These are phyloP conservation scores for Picus viridis DNA, from an alignment of 2,797 vertebrate species.

Conservation along the genomic window DNA sequence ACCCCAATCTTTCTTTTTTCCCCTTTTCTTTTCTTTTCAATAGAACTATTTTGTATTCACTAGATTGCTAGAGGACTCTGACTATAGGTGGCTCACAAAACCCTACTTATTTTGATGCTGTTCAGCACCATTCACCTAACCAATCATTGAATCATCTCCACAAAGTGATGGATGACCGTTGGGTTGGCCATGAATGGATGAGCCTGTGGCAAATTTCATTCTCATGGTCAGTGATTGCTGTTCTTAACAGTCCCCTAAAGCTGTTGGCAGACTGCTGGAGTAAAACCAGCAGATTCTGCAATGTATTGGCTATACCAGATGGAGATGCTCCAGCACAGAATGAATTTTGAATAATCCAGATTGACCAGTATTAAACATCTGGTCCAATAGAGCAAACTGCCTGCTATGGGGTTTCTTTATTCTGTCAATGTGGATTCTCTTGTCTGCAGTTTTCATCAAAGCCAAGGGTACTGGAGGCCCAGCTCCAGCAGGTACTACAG, in stretches of 20 bases:
- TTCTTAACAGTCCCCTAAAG: not conserved
- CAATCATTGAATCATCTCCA: not conserved
- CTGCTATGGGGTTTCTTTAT: not conserved
- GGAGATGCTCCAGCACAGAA: not conserved
- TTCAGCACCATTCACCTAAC: not conserved
- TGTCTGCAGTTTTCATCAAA: not conserved
- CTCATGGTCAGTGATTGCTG: not conserved
- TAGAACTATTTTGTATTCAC: not conserved
- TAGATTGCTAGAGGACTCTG: not conserved
- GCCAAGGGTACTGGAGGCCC: not conserved
- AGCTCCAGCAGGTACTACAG: not conserved
- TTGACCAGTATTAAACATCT: not conserved
- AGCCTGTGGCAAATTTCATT: not conserved
- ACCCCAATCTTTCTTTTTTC: fast-evolving
- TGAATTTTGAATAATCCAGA: not conserved
- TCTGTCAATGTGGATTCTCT: not conserved
- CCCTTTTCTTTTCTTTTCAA: not conserved
- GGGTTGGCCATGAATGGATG: not conserved
- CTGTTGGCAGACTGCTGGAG: not conserved
- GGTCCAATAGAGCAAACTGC: not conserved
- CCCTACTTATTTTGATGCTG: fast-evolving
- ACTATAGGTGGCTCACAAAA: not conserved
- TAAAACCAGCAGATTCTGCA: not conserved
- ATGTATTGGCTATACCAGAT: not conserved
- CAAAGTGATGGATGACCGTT: not conserved